phyloP scores from a whole-genome alignment of 1,140 invertebrate species.

The Drosophila subobscura region DNA sequence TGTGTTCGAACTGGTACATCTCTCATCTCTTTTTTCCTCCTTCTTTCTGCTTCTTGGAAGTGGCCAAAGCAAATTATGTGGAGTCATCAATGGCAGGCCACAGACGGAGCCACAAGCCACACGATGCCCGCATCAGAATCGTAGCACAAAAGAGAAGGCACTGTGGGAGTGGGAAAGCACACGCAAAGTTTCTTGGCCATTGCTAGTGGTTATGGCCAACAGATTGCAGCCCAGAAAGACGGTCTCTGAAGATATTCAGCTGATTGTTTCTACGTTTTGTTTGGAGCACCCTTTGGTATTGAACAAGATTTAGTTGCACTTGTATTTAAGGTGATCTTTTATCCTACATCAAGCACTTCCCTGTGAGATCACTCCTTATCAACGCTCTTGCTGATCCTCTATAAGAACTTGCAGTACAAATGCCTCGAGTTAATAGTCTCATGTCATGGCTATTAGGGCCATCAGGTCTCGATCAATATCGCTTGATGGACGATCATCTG shows the following conservation, averaged over 20 bases:
- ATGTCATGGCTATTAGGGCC: constrained; percentile 68
- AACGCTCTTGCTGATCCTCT: constrained; percentile 28
- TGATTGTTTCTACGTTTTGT: too few relatives aligned
- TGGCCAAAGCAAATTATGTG: constrained; percentile 76
- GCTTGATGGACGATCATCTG: constrained; percentile 37
- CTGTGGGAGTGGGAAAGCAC: constrained; percentile 47
- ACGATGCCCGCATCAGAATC: constrained; percentile 34
- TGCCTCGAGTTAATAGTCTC: constrained; percentile 54
- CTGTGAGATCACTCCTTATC: constrained; percentile 1
- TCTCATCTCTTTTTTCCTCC: constrained; percentile 38
- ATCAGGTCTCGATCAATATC: constrained; percentile 48
- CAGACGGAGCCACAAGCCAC: constrained; percentile 15
- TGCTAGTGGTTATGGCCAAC: constrained; percentile 30
- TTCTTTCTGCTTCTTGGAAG: constrained; percentile 69
- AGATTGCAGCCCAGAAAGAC: constrained; percentile 17
- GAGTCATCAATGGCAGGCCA: constrained; percentile 77
- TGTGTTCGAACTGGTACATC: background rate
- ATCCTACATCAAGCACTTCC: constrained; percentile 5
- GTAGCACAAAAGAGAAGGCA: constrained; percentile 22
- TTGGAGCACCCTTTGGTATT: too few relatives aligned
- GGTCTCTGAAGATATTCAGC: too few relatives aligned
- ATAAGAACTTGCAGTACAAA: constrained; percentile 31
- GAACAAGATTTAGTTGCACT: too few relatives aligned
- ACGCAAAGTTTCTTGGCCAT: constrained; percentile 42
- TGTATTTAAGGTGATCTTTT: too few relatives aligned